Conservation (phyloP, 2,113 vertebrate species). For the Microtus richardsoni region DNA sequence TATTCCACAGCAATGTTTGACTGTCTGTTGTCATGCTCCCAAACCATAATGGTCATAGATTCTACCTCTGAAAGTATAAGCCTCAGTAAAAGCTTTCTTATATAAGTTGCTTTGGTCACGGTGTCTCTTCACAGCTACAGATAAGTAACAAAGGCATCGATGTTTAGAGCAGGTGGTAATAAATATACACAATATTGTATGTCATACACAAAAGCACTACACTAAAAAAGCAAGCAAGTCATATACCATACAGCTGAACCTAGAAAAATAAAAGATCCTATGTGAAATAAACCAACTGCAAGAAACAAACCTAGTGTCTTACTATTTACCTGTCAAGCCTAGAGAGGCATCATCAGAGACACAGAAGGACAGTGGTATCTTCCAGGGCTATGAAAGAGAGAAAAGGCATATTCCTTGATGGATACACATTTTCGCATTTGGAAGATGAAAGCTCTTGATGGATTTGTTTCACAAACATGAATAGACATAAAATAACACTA, state of each 20-base stretch:
- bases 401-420: not conserved
- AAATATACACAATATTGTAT: not conserved
- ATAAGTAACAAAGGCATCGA: not conserved
- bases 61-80: not conserved
- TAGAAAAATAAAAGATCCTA: not conserved
- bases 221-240: not conserved
- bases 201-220: no score
- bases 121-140: not conserved
- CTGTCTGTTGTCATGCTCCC: not conserved
- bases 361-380: not conserved
- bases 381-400: not conserved
- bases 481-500: not conserved
- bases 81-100: not conserved
- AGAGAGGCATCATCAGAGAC: not conserved
- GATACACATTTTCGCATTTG: not conserved
- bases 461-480: not conserved
- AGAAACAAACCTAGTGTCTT: not conserved
- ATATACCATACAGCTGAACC: not conserved
- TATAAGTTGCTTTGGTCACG: not conserved
- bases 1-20: not conserved
- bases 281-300: not conserved
- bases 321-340: not conserved
- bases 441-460: not conserved
- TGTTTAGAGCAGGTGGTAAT: not conserved
- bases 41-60: not conserved